phyloP scores from a whole-genome alignment of 2,113 vertebrate genomes.

The Lynx canadensis region DNA sequence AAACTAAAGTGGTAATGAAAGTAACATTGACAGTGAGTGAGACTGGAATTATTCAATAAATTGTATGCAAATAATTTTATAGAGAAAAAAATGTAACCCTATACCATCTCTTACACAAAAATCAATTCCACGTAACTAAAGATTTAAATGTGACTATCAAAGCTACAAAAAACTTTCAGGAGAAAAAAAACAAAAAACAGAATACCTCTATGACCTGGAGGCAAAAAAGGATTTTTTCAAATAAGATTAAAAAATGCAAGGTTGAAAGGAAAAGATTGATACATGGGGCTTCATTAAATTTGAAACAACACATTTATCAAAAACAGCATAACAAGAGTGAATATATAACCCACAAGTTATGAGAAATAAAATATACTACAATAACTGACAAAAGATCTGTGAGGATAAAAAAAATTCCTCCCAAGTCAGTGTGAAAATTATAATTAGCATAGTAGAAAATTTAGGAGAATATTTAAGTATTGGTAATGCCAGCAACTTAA shows the following conservation, averaged over 20 bases:
- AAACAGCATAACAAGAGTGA: neutral
- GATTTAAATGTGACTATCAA: neutral
- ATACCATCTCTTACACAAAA: neutral
- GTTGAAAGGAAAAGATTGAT: neutral
- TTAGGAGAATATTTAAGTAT: neutral
- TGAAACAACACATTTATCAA: neutral
- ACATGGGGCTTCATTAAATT: neutral
- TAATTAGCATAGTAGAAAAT: neutral
- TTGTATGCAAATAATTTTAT: neutral
- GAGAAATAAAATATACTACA: neutral
- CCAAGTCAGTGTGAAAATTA: neutral
- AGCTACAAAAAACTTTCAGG: neutral
- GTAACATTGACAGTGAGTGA: neutral
- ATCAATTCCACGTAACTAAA: neutral
- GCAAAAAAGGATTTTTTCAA: neutral
- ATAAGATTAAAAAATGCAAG: neutral
- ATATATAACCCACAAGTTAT: neutral
- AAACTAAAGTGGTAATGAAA: neutral
- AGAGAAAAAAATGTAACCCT: neutral
- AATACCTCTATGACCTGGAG: neutral
- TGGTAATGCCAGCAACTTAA: neutral
- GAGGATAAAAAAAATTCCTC: neutral
- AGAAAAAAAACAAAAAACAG: neutral
- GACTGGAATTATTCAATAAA: neutral
- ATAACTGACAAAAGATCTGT: neutral